Evolutionary conservation across 2,888 invertebrate genomes (phyloP), one percentile per base, ranked within the genome.

Genomic region (Agrochola lychnidis): DNA sequence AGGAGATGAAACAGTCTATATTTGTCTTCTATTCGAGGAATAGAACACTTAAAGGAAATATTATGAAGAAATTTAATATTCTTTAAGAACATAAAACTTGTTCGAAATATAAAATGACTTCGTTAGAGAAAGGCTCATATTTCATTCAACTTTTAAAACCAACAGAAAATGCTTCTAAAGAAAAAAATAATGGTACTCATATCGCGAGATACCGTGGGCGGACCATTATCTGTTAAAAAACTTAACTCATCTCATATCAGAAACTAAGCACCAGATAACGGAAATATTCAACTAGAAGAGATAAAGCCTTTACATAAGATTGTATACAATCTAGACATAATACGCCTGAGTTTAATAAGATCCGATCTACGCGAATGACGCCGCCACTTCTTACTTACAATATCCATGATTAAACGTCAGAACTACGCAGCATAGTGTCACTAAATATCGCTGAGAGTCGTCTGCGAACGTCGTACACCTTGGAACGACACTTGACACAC

Each of bases 401-500:
- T 40, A 51, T n/a, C 36, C 73, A 69, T 74, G 64, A 88, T 88
- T 82, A 84, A 87, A 88, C n/a, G 75, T 78, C 77, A 82, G 76
- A 76, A 68, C 75, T 76, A 70, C 68, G 76, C 14, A 70, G 63
- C 22, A 53, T 75, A 80, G 76, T 86, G 86, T 86, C 82, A 83
- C 79, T 87, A 81, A 88, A 86, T 84, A 83, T 79, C 42, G 14
- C 80, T 30, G 73, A 80, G 84, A 57, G 77, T 78, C 78, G 67
- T 70, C 74, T 82, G 87, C 70, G 51, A 76, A 61, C 76, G 82
- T 86, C 88, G 66, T 78, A 72, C 76, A 79, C 82, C 77, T 81
- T 78, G 68, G 40, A 73, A 40, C 67, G 79, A 68, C 82, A 79
- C 80, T 81, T 76, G 82, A 78, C 83, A 82, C 59, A 71, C 76